Conservation (phyloP, 2,888 invertebrate genomes). For the Lasioglossum pauxillum region DNA sequence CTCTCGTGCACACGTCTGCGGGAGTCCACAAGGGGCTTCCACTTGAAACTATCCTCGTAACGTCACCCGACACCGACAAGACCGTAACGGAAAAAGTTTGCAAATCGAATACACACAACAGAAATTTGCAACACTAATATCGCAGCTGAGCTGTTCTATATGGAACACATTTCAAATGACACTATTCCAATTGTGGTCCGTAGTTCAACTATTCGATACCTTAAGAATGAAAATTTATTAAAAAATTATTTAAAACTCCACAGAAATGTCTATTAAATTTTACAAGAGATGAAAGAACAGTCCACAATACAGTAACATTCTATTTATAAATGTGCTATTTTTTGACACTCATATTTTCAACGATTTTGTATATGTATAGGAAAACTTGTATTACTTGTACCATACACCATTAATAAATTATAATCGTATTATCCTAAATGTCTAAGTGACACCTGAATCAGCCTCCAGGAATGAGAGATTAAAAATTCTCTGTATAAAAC, state of each 20-base stretch:
- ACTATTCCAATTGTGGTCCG: neutral
- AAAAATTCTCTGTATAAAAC: neutral
- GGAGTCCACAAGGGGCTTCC: conserved; percentile 28
- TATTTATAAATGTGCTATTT: too few species aligned
- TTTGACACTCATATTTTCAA: too few species aligned
- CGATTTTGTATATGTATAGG: too few species aligned
- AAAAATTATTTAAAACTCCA: neutral
- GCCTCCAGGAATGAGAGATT: neutral
- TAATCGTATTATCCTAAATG: neutral
- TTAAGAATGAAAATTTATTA: neutral
- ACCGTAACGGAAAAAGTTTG: conserved; percentile 17
- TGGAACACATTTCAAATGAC: neutral
- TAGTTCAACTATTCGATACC: neutral
- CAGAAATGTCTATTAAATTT: neutral
- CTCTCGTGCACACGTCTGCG: conserved; percentile 44
- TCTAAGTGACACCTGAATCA: neutral
- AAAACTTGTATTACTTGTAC: too few species aligned
- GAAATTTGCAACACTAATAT: neutral
- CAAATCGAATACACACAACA: neutral
- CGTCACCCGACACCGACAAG: conserved; percentile 29
- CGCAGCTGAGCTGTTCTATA: neutral
- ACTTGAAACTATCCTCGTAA: conserved; percentile 42
- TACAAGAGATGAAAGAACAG: too few species aligned
- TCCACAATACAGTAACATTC: too few species aligned
- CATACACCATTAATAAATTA: too few species aligned